Evolutionary conservation across 2,113 vertebrate species (phyloP).

Genomic region (Macrotus californicus): DNA sequence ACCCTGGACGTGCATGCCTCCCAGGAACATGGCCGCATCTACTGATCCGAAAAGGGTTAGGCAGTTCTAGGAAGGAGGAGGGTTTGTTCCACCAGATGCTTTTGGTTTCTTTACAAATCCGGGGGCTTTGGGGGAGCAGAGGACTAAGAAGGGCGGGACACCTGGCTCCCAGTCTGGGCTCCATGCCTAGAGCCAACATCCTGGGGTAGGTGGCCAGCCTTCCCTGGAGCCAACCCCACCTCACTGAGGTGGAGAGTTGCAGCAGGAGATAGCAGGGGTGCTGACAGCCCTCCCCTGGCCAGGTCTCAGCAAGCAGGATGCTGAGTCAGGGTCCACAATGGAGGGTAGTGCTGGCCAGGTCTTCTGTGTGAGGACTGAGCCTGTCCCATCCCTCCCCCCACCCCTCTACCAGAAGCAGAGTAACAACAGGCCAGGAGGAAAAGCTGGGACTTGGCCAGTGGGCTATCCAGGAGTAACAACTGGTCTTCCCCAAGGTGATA

Average conservation of each 20-base stretch:
- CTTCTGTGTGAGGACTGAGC: neutral
- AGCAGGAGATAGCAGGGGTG: neutral
- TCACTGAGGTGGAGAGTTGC: neutral
- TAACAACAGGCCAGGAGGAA: no score
- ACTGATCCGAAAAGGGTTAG: neutral
- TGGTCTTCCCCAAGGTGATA: accelerated
- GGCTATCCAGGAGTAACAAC: neutral
- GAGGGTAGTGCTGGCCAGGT: accelerated
- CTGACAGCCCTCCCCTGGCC: neutral
- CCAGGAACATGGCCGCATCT: accelerated
- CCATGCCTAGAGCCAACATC: neutral
- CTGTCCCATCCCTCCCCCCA: neutral
- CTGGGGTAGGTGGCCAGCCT: no score
- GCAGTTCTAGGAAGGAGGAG: neutral
- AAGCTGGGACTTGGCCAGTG: accelerated
- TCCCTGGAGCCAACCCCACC: no score
- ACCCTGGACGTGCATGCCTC: accelerated
- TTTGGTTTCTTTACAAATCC: neutral
- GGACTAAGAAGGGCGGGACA: neutral
- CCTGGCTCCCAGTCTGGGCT: neutral
- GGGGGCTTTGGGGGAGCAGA: neutral
- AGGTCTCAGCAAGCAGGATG: neutral
- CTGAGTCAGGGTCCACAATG: accelerated
- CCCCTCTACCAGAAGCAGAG: neutral
- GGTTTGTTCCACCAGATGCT: neutral